Base-by-base conservation (phyloP, 2,113 vertebrate genomes). In the Hemichromis elongatus region DNA sequence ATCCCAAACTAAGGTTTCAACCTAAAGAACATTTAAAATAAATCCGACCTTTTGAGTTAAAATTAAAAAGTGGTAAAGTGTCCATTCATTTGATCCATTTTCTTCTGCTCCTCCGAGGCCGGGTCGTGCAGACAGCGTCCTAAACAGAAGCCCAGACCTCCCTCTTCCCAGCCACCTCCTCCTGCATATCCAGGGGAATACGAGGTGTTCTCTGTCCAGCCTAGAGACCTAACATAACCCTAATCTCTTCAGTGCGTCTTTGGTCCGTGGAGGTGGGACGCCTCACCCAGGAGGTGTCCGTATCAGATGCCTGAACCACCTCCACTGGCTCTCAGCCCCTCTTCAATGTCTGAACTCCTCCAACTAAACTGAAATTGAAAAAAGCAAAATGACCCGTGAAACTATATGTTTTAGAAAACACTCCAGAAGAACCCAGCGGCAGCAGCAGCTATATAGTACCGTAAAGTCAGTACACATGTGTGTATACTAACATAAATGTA, bases 361-460 rank as follows among this genome's bases (percentile, higher is more conserved):
- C 7, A 55, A 56, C 24, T 8, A 56, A 26, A 56, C 24, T 26
- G 14, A 59, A 57, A 57, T 16, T 57, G 24, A 30, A 14, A 57
- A 57, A 57, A 14, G 0, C 24, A 57, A 56, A 1, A 1, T 57
- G 26, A 57, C 4, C 28, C 0, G 2, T 5, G 26, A 30, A 57
- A 30, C 14, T 9, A 9, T 26, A 24, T 57, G 26, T 5, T 4
- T 57, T 5, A 21, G 59, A 63, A 63, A 63, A 63, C 19, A 0
- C 6, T 21, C 33, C 33, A 37, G 12, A 21, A 37, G 33, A 63
- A 37, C 0, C 2, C 1, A 63, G 18, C 59, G 21, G 10, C 30
- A 63, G 18, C 0, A 63, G 33, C 40, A 11, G 10, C 6, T 0
- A 13, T 0, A 3, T 21, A 63, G 33, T 63, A 37, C 33, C n/a